Evolutionary conservation across 2,113 vertebrate genomes (phyloP), one percentile per base, ranked within the genome.

Genomic region (Tichodroma muraria): DNA sequence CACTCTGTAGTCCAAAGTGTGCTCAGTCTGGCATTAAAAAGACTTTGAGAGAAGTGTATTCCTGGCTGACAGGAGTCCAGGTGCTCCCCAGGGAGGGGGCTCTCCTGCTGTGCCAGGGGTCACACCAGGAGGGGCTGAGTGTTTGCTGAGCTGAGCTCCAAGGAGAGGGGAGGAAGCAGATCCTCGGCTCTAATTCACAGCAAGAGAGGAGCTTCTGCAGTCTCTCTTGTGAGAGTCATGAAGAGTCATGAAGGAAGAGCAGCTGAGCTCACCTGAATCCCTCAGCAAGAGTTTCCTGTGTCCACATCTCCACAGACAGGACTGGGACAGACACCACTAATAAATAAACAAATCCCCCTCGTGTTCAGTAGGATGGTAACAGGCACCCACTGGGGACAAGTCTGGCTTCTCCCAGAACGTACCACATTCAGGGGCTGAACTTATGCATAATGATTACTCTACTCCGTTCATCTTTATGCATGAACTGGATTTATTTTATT

Each of bases 401-500:
- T 9, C 45, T 37, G 27, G 37, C 83, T 86, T 80, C 81, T 66
- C 75, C 80, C 79, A 57, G n/a, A 76, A 49, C 1, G 6, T 27
- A 22, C 63, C 40, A 57, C 25, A 16, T 70, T 45, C 35, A 18
- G 59, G 16, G 68, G 25, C 38, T 80, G 72, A 95, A 91, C 72
- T 83, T 68, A 45, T 24, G 44, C 82, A 86, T 40, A 35, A 80
- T 88, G 80, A 66, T 65, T 90, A 90, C 90, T 91, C 88, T 66
- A 30, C 40, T 80, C 40, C 65, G 63, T 75, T 83, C 93, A 91
- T 90, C 79, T 96, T 91, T 95, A 96, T 95, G 88, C 82, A 90
- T 86, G 79, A 89, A 87, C 68, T 91, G 80, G 76, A 88, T 95
- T 95, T 96, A 93, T 88, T 95, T 91, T 95, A 33, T 85, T 94